Conservation (phyloP, 2,888 invertebrate species). For the Hydroisotoma schaefferi region DNA sequence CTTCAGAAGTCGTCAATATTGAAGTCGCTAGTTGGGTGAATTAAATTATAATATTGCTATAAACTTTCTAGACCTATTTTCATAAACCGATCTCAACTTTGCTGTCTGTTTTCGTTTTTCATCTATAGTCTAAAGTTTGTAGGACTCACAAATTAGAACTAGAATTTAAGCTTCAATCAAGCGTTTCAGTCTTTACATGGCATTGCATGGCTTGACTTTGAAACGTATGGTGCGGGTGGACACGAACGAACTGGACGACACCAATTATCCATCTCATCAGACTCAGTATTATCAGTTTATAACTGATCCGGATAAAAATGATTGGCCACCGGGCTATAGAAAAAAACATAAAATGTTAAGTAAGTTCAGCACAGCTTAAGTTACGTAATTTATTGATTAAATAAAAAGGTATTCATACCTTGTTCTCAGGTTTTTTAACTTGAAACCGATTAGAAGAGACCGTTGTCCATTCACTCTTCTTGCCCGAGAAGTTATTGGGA, state of each 20-base stretch:
- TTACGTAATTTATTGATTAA: background rate
- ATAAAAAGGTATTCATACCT: slow-evolving; percentile 7
- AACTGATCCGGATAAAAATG: too few species aligned
- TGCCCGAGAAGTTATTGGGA: slow-evolving; percentile 32
- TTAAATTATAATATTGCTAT: too few species aligned
- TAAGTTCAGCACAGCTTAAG: background rate
- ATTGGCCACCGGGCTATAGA: background rate
- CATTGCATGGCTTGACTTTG: background rate
- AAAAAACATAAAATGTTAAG: background rate
- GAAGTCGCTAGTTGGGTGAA: too few species aligned
- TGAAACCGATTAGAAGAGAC: slow-evolving; percentile 4
- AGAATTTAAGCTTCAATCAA: background rate
- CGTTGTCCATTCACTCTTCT: slow-evolving; percentile 52
- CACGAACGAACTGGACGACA: too few species aligned
- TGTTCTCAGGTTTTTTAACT: slow-evolving; percentile 5
- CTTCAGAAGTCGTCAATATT: too few species aligned
- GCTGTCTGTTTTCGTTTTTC: too few species aligned
- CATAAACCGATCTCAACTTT: too few species aligned
- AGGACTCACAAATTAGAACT: background rate
- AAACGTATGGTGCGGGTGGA: too few species aligned
- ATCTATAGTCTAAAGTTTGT: too few species aligned
- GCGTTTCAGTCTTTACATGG: slow-evolving; percentile 1
- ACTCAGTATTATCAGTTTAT: too few species aligned
- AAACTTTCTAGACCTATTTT: too few species aligned
- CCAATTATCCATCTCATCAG: too few species aligned